These are phyloP conservation scores for Cottoperca gobio DNA, from an alignment of 2,797 vertebrate genomes.

Conservation along the genomic window DNA sequence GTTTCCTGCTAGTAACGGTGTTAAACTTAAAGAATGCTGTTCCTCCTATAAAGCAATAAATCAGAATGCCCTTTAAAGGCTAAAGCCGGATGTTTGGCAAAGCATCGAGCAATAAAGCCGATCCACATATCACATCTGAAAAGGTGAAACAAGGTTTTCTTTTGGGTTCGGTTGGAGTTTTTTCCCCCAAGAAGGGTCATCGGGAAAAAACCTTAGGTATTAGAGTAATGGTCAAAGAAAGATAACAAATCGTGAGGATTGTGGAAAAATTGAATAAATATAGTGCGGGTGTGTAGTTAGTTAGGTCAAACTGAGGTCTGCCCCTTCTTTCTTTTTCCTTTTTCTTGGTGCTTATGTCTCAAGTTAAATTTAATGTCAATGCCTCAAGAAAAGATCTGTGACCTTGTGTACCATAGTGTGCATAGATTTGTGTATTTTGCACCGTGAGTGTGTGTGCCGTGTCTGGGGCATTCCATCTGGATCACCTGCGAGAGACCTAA, in stretches of 20 bases:
- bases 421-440: neutral
- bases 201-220: slow-evolving; percentile 6
- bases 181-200: slow-evolving; percentile 1
- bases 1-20: neutral
- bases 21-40: neutral
- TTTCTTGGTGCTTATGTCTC: neutral
- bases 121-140: slow-evolving; percentile 10
- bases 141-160: slow-evolving; percentile 15
- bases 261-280: neutral
- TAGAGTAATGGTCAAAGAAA: neutral
- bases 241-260: neutral
- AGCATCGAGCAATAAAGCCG: slow-evolving; percentile 15
- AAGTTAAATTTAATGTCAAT: slow-evolving; percentile 18
- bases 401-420: slow-evolving; percentile 12
- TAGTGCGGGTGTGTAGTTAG: neutral
- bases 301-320: slow-evolving; percentile 7
- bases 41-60: slow-evolving; percentile 26
- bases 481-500: slow-evolving; percentile 32
- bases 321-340: slow-evolving; percentile 4
- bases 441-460: slow-evolving; percentile 11
- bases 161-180: neutral
- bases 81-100: slow-evolving; percentile 11
- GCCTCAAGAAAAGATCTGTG: slow-evolving; percentile 17
- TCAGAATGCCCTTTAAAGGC: slow-evolving; percentile 28
- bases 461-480: slow-evolving; percentile 8